Percentiles rank a stretch among this genome's conserved stretches.
Conservation (phyloP, 2,113 vertebrate species). For the Prunella fulvescens region DNA sequence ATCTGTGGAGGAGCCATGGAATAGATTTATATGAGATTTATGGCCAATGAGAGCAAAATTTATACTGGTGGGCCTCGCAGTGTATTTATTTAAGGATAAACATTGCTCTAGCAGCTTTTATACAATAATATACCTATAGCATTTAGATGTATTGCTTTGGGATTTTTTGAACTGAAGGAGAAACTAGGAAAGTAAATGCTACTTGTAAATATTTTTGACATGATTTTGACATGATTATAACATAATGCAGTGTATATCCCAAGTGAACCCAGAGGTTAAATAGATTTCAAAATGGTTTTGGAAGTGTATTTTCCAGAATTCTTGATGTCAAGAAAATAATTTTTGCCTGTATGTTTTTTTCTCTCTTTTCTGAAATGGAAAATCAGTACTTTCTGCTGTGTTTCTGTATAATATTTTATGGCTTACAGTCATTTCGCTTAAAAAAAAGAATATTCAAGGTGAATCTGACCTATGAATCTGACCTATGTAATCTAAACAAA, state of each 20-base stretch:
- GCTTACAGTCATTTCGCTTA: background rate
- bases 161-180: background rate
- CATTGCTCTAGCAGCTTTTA: background rate
- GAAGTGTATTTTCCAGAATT: background rate
- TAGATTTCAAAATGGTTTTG: background rate
- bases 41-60: background rate
- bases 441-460: background rate
- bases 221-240: background rate
- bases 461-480: background rate
- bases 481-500: background rate
- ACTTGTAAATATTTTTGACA: background rate
- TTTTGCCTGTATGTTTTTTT: background rate
- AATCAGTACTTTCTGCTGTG: background rate
- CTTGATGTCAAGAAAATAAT: background rate
- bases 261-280: background rate
- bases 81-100: background rate
- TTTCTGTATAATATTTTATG: background rate
- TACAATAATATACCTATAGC: background rate
- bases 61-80: background rate
- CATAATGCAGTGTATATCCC: background rate
- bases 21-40: background rate
- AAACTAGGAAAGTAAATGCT: constrained; percentile 13
- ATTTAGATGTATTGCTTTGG: background rate
- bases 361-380: background rate
- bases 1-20: background rate